A percentile compares a stretch with the other conserved stretches of the same genome.
Evolutionary conservation across 2,797 vertebrate genomes (phyloP).

Genomic region (Serranus cabrilla): DNA sequence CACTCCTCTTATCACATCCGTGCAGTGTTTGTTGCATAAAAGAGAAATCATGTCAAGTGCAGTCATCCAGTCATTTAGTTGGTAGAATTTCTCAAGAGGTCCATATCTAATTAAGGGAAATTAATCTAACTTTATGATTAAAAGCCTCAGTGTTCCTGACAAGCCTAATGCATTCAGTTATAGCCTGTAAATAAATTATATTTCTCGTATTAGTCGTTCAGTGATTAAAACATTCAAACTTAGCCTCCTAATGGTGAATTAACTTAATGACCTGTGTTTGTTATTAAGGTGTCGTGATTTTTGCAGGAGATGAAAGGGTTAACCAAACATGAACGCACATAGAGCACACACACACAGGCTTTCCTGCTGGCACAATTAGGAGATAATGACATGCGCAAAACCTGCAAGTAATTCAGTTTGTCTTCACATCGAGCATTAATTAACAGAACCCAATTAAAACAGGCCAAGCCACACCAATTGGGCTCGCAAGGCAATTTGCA

Average conservation of each 20-base stretch:
- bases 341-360: background rate
- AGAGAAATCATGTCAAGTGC: constrained; percentile 20
- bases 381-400: constrained; percentile 79
- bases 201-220: constrained; percentile 50
- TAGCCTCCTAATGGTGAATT: constrained; percentile 55
- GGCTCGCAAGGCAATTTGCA: constrained; percentile 82
- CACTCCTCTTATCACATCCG: background rate
- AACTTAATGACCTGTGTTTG: constrained; percentile 57
- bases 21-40: constrained; percentile 18
- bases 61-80: constrained; percentile 20
- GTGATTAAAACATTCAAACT: constrained; percentile 58
- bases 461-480: constrained; percentile 76
- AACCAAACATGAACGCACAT: constrained; percentile 40
- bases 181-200: constrained; percentile 52
- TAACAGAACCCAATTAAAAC: constrained; percentile 86
- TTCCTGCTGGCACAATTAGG: constrained; percentile 72
- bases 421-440: constrained; percentile 81
- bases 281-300: constrained; percentile 49
- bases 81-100: constrained; percentile 41
- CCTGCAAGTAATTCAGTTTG: constrained; percentile 80
- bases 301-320: constrained; percentile 49
- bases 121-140: constrained; percentile 56
- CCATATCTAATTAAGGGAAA: constrained; percentile 39
- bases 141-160: constrained; percentile 28
- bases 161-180: constrained; percentile 37